A percentile compares a stretch with the other conserved stretches of the same genome.
Evolutionary conservation across 2,113 vertebrate species (phyloP).

Genomic region (Phyllostomus hastatus): DNA sequence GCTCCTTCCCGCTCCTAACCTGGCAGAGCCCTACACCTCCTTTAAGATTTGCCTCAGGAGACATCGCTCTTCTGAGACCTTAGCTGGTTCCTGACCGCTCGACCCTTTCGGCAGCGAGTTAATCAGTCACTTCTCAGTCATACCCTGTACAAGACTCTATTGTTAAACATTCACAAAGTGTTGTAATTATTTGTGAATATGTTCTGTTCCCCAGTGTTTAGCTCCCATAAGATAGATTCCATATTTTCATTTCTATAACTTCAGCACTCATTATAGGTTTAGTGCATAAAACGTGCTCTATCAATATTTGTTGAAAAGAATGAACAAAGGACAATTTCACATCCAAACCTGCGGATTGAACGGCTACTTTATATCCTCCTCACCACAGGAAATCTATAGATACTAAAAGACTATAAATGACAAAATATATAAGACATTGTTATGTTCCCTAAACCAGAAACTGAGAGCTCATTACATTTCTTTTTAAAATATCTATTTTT

Average conservation of each 20-base stretch:
- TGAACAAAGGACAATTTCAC: not conserved
- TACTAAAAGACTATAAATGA: not conserved
- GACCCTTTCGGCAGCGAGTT: not conserved
- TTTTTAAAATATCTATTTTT: not conserved
- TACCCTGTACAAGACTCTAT: slow-evolving; percentile 26
- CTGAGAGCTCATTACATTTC: not conserved
- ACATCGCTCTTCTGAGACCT: not conserved
- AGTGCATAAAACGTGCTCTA: not conserved
- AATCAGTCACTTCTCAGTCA: slow-evolving; percentile 60
- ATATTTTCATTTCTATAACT: slow-evolving; percentile 24
- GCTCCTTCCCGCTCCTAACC: not conserved
- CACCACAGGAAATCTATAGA: not conserved
- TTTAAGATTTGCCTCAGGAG: not conserved
- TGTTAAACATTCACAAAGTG: slow-evolving; percentile 66
- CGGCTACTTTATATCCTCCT: not conserved
- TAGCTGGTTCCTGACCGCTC: not conserved
- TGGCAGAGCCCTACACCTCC: not conserved
- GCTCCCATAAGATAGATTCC: not conserved
- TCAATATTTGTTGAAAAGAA: not conserved
- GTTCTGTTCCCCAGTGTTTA: slow-evolving; percentile 35
- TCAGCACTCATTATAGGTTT: not conserved
- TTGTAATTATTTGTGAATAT: slow-evolving; percentile 64
- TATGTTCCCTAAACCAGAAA: not conserved
- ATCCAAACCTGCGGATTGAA: not conserved
- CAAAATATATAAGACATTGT: not conserved